A percentile compares a stretch with the other conserved stretches of the same genome.
These are phyloP conservation scores for Octomys mimax DNA, from an alignment of 2,797 vertebrate genomes.

Conservation along the genomic window DNA sequence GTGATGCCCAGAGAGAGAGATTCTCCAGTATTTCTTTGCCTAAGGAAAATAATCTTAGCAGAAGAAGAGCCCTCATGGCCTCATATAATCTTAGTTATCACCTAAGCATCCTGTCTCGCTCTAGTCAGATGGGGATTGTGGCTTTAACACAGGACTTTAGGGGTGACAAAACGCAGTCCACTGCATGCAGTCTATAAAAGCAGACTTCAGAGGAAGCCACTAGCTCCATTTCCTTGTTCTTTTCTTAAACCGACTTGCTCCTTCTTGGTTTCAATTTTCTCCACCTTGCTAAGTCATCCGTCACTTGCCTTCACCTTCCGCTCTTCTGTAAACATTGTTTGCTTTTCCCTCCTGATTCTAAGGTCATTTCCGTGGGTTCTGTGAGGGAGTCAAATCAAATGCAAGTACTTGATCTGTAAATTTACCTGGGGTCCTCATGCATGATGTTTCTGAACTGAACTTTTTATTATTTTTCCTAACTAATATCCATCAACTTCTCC, in stretches of 20 bases:
- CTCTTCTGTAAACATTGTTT: not conserved
- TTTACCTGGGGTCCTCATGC: not conserved
- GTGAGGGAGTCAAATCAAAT: slow-evolving; percentile 33
- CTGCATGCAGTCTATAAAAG: not conserved
- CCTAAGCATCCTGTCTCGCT: not conserved
- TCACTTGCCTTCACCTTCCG: not conserved
- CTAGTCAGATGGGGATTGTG: not conserved
- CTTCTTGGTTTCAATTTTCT: slow-evolving; percentile 32
- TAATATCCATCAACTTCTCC: slow-evolving; percentile 20
- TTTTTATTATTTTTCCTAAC: slow-evolving; percentile 3
- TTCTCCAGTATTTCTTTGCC: not conserved
- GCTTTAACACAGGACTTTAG: not conserved
- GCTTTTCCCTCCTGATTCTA: not conserved
- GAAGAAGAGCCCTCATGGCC: not conserved
- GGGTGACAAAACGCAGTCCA: not conserved
- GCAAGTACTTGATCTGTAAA: not conserved
- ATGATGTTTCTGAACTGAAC: not conserved
- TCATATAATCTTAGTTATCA: not conserved
- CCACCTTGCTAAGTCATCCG: not conserved
- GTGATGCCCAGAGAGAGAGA: not conserved
- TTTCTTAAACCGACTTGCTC: not conserved
- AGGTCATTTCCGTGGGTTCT: not conserved
- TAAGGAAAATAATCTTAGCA: not conserved
- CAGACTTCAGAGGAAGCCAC: not conserved
- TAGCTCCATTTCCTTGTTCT: not conserved